phyloP scores from a whole-genome alignment of 2,888 invertebrate genomes.

The Nebria salina region DNA sequence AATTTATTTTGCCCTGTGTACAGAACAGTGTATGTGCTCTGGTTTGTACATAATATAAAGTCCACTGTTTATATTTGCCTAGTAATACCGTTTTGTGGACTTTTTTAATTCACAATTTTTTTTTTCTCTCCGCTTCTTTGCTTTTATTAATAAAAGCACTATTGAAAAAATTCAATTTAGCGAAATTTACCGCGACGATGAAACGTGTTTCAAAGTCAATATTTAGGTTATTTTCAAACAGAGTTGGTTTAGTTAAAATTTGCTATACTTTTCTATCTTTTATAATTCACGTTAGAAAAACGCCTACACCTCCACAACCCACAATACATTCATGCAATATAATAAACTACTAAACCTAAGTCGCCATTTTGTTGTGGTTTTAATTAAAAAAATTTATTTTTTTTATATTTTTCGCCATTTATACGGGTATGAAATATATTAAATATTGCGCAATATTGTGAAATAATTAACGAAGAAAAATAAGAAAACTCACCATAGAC shows the following conservation, averaged over 20 bases:
- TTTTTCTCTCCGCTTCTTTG: background rate
- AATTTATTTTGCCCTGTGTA: constrained; percentile 55
- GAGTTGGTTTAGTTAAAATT: background rate
- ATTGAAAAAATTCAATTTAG: background rate
- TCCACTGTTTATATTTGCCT: constrained; percentile 60
- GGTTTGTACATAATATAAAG: constrained; percentile 52
- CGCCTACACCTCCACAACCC: background rate
- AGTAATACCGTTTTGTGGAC: constrained; percentile 59
- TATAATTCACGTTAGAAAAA: background rate
- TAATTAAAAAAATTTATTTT: too few relatives aligned
- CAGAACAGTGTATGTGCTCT: background rate
- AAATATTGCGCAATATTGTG: too few relatives aligned
- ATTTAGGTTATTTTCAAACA: background rate
- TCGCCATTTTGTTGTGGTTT: too few relatives aligned
- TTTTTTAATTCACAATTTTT: constrained; percentile 45
- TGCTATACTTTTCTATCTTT: background rate
- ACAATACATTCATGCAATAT: background rate
- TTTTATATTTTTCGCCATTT: too few relatives aligned
- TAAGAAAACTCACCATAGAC: constrained; percentile 57
- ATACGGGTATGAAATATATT: too few relatives aligned
- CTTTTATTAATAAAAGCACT: background rate
- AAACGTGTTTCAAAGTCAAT: background rate
- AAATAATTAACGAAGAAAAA: constrained; percentile 18
- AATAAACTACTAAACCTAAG: too few relatives aligned
- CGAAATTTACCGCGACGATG: background rate